Percentiles rank a stretch among this genome's conserved stretches.
Evolutionary conservation across 2,113 vertebrate species (phyloP).

Genomic region (Casuarius casuarius): DNA sequence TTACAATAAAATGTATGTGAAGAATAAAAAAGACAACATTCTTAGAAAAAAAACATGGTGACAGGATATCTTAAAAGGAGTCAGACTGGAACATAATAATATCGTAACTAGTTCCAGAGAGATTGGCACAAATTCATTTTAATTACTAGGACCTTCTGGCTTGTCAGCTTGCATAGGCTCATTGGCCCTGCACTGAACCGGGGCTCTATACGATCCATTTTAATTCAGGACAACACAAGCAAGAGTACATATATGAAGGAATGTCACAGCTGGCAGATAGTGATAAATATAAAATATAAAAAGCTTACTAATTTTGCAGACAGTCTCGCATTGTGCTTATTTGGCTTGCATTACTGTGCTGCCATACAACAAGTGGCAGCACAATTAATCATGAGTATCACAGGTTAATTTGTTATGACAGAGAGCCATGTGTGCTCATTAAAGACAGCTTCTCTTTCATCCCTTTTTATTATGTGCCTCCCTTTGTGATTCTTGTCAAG

Average conservation of each 20-base stretch:
- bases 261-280: conserved; percentile 41
- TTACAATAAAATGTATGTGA: neutral
- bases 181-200: neutral
- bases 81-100: neutral
- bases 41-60: neutral
- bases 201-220: conserved; percentile 32
- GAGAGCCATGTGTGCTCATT: conserved; percentile 60
- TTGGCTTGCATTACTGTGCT: conserved; percentile 54
- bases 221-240: conserved; percentile 32
- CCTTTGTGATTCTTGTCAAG: conserved; percentile 21
- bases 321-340: conserved; percentile 43
- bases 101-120: neutral
- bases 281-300: conserved; percentile 64
- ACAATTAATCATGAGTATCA: conserved; percentile 67
- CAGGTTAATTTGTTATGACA: conserved; percentile 72
- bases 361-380: conserved; percentile 45
- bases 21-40: neutral
- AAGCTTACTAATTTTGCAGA: conserved; percentile 54
- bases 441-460: conserved; percentile 51
- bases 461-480: conserved; percentile 18
- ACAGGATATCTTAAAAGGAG: neutral
- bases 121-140: conserved; percentile 23
- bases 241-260: conserved; percentile 16
- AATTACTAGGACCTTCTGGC: conserved; percentile 42
- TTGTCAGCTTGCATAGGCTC: neutral